These are phyloP conservation scores for Phengaris arion DNA, from an alignment of 2,888 invertebrate genomes.

Conservation along the genomic window DNA sequence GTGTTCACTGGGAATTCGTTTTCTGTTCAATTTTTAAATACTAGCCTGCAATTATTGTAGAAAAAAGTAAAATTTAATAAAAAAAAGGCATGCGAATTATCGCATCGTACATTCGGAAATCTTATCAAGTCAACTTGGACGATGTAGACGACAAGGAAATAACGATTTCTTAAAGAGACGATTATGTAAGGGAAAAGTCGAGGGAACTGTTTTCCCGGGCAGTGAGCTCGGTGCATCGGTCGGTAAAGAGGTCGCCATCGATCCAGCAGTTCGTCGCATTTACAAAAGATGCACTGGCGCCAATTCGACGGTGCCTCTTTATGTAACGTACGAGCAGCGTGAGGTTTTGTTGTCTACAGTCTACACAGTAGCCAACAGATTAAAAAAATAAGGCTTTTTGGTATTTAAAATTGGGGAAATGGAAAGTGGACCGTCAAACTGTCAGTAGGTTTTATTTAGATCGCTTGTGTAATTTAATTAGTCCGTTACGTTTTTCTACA, in stretches of 20 bases:
- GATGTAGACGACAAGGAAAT: background rate
- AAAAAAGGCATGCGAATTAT: background rate
- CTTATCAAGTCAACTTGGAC: background rate
- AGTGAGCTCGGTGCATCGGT: conserved; percentile 71
- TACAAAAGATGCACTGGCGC: conserved; percentile 47
- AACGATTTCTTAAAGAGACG: conserved; percentile 23
- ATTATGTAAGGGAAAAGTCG: conserved; percentile 46
- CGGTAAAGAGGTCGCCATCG: conserved; percentile 75
- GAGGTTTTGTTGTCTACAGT: conserved; percentile 1
- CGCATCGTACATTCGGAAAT: background rate
- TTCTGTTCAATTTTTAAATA: background rate
- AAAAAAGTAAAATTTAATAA: background rate
- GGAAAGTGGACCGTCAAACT: background rate
- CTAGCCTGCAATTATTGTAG: background rate
- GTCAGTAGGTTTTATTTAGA: background rate
- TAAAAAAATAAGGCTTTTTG: background rate
- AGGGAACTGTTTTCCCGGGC: conserved; percentile 60
- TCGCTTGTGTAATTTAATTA: background rate
- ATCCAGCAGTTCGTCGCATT: conserved; percentile 60
- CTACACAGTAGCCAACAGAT: background rate
- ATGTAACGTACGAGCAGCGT: conserved; percentile 30
- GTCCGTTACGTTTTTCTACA: background rate
- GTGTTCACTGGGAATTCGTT: background rate
- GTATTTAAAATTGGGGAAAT: background rate
- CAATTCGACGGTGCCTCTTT: conserved; percentile 44